phyloP scores from a whole-genome alignment of 2,888 invertebrate species.

The Conistra vaccinii region DNA sequence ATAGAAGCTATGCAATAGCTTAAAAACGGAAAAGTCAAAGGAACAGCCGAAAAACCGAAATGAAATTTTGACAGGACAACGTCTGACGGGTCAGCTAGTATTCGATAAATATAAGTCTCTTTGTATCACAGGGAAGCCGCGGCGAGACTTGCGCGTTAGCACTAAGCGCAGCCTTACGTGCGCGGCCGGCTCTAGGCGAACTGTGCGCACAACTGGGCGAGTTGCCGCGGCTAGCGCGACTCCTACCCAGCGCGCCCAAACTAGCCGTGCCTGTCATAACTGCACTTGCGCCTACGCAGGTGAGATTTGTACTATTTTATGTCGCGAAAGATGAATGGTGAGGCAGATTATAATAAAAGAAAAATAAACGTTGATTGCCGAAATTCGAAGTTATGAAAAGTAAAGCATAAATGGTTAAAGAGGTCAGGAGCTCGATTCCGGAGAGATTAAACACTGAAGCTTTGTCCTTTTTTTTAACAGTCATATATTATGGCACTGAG shows the following conservation, averaged over 20 bases:
- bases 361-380: neutral
- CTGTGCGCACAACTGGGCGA: slow-evolving; percentile 97
- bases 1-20: no score
- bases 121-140: slow-evolving; percentile 91
- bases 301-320: slow-evolving; percentile 73
- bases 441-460: neutral
- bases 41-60: no score
- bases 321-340: neutral
- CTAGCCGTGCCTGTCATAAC: slow-evolving; percentile 96
- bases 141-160: slow-evolving; percentile 96
- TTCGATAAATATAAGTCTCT: neutral
- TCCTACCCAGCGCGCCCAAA: slow-evolving; percentile 94
- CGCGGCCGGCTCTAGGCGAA: slow-evolving; percentile 97
- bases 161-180: slow-evolving; percentile 95
- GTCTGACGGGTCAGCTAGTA: no score
- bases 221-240: slow-evolving; percentile 94
- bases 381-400: neutral
- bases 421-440: neutral
- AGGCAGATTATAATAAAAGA: neutral
- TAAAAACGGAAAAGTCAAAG: no score
- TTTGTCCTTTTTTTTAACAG: neutral
- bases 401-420: neutral
- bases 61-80: no score
- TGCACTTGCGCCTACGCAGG: slow-evolving; percentile 96
- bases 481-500: neutral